Evolutionary conservation across 2,113 vertebrate species (phyloP).

Genomic region (Calidris pugnax): DNA sequence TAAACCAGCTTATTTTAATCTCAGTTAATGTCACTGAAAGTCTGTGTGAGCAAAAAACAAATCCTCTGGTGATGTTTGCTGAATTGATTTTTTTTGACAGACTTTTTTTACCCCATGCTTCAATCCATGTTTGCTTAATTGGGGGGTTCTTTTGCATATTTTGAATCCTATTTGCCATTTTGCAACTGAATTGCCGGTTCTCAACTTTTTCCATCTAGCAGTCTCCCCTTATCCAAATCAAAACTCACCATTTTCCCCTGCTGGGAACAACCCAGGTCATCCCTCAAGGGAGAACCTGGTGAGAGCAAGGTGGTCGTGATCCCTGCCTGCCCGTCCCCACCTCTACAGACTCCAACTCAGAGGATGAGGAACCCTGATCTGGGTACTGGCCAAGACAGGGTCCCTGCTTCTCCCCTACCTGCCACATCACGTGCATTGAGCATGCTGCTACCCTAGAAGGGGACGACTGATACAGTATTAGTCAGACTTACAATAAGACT

Average conservation of each 20-base stretch:
- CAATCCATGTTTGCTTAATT: background rate
- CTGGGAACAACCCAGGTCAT: background rate
- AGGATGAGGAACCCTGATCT: background rate
- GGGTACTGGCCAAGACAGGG: background rate
- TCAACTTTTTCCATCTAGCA: background rate
- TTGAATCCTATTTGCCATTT: background rate
- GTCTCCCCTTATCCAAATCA: background rate
- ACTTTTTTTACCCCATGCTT: background rate
- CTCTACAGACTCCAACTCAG: background rate
- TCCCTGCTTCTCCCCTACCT: background rate
- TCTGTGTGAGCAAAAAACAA: constrained; percentile 10
- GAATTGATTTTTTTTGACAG: background rate
- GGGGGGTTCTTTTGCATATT: background rate
- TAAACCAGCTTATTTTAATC: constrained; percentile 20
- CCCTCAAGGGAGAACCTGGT: background rate
- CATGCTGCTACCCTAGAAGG: background rate
- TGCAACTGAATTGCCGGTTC: background rate
- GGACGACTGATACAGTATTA: background rate
- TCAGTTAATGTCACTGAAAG: background rate
- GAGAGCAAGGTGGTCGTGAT: background rate
- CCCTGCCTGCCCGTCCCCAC: background rate
- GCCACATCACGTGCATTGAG: background rate
- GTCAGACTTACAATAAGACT: background rate
- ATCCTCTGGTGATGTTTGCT: background rate
- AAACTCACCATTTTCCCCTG: background rate